phyloP scores from a whole-genome alignment of 2,797 vertebrate genomes.

The Pseudochromis fuscus region DNA sequence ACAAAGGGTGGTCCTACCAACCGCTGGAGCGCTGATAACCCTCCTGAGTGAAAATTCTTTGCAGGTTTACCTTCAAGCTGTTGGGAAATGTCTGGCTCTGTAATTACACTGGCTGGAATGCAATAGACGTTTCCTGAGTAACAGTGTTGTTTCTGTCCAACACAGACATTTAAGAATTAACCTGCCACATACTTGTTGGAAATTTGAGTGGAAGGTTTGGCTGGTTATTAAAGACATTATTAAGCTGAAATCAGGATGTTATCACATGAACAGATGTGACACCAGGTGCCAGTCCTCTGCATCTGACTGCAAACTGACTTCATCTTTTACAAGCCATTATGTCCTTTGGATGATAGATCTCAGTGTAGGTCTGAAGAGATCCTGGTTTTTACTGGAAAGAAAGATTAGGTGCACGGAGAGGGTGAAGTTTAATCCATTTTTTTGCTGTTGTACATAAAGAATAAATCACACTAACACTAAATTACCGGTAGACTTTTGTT shows the following conservation, averaged over 20 bases:
- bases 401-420: too few species aligned
- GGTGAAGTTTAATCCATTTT: neutral
- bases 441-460: slow-evolving; percentile 2
- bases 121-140: slow-evolving; percentile 64
- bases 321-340: slow-evolving; percentile 11
- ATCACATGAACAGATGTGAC: slow-evolving; percentile 4
- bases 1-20: slow-evolving; percentile 48
- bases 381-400: slow-evolving; percentile 7
- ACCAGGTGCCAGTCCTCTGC: slow-evolving; percentile 22
- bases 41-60: slow-evolving; percentile 45
- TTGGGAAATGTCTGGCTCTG: slow-evolving; percentile 68
- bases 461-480: neutral
- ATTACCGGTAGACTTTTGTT: neutral
- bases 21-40: slow-evolving; percentile 33
- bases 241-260: slow-evolving; percentile 28
- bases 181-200: slow-evolving; percentile 36
- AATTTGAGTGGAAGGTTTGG: slow-evolving; percentile 45
- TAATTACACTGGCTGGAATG: slow-evolving; percentile 75
- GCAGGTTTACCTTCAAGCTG: slow-evolving; percentile 59
- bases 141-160: slow-evolving; percentile 57
- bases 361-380: slow-evolving; percentile 12
- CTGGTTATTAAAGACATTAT: slow-evolving; percentile 34
- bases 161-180: slow-evolving; percentile 61
- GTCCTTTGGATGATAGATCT: slow-evolving; percentile 12
- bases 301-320: slow-evolving; percentile 18